Evolutionary conservation across 2,888 invertebrate species (phyloP).

Genomic region (Eristalis arbustorum): DNA sequence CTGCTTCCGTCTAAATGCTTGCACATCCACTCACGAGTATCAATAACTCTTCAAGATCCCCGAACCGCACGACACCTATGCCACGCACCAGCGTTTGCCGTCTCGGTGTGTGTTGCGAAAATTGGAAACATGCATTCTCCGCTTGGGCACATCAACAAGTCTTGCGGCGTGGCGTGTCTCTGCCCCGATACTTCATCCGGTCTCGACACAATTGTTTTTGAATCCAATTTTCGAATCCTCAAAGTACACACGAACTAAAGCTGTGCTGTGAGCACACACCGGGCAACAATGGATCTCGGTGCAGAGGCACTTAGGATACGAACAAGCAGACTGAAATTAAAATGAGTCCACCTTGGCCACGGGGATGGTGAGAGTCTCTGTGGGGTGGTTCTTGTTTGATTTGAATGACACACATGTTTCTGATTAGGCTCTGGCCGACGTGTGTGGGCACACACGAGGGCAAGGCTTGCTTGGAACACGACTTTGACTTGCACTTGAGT

Average conservation of each 20-base stretch:
- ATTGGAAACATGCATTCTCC: conserved; percentile 19
- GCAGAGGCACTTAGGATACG: not conserved
- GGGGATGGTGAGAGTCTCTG: not conserved
- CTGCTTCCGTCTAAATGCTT: not conserved
- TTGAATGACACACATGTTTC: not conserved
- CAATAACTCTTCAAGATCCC: not conserved
- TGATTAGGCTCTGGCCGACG: not conserved
- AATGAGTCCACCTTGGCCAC: conserved; percentile 1
- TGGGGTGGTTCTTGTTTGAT: not conserved
- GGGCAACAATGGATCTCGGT: not conserved
- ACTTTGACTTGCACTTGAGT: not conserved
- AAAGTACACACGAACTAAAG: conserved; percentile 19
- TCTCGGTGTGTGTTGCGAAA: not conserved
- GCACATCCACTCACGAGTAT: not conserved
- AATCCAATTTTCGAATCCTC: conserved; percentile 42
- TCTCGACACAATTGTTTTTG: conserved; percentile 29
- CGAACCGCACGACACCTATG: not conserved
- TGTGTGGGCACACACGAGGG: not conserved
- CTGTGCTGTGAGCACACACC: not conserved
- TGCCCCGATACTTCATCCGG: not conserved
- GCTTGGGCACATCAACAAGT: conserved; percentile 23
- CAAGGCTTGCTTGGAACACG: not conserved
- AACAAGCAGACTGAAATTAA: not conserved
- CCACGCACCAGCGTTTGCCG: not conserved
- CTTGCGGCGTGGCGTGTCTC: not conserved